Conservation (phyloP, 2,888 invertebrate species). For the Ophonus ardosiacus region DNA sequence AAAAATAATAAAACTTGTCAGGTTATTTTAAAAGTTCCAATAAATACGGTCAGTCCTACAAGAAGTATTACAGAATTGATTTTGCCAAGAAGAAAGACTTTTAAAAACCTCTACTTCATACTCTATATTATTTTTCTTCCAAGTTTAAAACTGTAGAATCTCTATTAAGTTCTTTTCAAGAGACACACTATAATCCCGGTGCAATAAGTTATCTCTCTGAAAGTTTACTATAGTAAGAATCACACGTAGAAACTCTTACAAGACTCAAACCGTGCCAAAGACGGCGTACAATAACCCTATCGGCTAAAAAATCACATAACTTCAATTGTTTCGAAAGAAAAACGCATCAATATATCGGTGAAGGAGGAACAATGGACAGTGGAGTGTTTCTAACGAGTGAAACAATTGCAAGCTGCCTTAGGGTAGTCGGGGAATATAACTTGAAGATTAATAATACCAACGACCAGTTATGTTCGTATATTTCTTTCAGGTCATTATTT, state of each 20-base stretch:
- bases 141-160: no score
- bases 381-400: conserved; percentile 42
- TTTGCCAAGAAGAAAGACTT: no score
- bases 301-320: conserved; percentile 43
- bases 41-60: no score
- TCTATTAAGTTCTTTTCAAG: no score
- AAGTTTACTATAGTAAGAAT: neutral
- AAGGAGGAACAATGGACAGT: conserved; percentile 42
- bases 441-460: neutral
- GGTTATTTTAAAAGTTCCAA: no score
- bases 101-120: no score
- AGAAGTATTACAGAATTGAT: no score
- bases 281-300: conserved; percentile 17
- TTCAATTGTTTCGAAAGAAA: conserved; percentile 41
- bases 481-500: neutral
- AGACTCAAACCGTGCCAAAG: neutral
- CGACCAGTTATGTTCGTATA: neutral
- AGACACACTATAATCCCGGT: no score
- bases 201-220: neutral
- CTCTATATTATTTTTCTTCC: no score
- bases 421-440: neutral
- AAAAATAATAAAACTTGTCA: no score
- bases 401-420: conserved; percentile 29
- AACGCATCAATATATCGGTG: conserved; percentile 36
- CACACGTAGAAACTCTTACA: neutral